phyloP scores from a whole-genome alignment of 2,797 vertebrate species.

The Pyrocephalus nanus region DNA sequence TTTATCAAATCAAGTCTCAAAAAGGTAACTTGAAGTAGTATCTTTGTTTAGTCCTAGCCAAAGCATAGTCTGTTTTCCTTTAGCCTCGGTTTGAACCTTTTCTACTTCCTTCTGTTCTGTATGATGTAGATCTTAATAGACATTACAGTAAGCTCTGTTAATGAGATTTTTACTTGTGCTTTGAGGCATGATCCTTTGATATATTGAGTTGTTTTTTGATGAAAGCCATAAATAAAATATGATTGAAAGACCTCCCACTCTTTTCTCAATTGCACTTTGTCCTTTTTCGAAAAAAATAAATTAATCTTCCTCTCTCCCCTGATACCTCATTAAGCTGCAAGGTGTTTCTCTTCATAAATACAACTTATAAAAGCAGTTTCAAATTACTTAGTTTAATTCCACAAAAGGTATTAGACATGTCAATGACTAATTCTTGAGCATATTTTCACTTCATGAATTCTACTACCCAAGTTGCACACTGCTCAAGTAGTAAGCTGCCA shows the following conservation, averaged over 20 bases:
- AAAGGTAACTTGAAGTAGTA: not conserved
- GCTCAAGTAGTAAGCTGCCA: not conserved
- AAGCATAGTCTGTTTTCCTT: not conserved
- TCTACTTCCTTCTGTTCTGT: not conserved
- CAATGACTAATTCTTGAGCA: not conserved
- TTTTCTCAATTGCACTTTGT: not conserved
- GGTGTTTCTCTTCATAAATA: not conserved
- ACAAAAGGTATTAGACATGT: not conserved
- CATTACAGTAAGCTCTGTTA: not conserved
- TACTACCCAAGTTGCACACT: not conserved
- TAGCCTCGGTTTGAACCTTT: not conserved
- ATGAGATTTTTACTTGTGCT: conserved; percentile 1
- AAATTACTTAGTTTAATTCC: not conserved
- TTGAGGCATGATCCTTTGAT: not conserved
- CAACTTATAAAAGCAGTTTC: not conserved
- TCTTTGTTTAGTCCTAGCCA: not conserved
- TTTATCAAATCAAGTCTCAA: not conserved
- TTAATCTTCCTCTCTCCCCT: not conserved
- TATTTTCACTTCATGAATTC: not conserved
- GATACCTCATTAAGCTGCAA: not conserved
- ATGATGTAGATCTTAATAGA: not conserved
- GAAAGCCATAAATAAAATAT: not conserved
- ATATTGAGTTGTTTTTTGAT: not conserved
- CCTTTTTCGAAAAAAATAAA: not conserved
- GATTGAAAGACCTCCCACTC: not conserved